These are phyloP conservation scores for Lathronympha strigana DNA, from an alignment of 2,888 invertebrate genomes.

Conservation along the genomic window DNA sequence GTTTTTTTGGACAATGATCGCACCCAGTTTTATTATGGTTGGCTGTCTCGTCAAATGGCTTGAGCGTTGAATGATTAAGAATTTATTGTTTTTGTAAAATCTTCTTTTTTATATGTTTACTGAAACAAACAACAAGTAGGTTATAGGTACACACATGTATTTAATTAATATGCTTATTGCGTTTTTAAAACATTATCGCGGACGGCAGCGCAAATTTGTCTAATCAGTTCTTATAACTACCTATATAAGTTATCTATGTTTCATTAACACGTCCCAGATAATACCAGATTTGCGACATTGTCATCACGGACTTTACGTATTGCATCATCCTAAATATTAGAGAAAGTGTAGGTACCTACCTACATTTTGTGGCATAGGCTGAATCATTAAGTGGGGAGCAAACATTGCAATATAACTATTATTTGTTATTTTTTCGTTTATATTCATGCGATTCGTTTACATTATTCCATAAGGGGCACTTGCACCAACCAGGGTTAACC, in stretches of 20 bases:
- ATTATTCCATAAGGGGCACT: no score
- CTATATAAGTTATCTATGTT: neutral
- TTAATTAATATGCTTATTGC: no score
- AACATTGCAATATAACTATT: neutral
- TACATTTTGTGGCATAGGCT: conserved; percentile 9
- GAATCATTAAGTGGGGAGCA: conserved; percentile 6
- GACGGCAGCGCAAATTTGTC: neutral
- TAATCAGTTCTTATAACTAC: neutral
- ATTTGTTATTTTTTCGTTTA: neutral
- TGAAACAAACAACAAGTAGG: neutral
- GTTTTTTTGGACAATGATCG: conserved; percentile 66
- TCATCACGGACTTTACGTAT: conserved; percentile 26
- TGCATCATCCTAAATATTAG: conserved; percentile 37
- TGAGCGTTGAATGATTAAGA: conserved; percentile 40
- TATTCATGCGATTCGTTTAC: neutral
- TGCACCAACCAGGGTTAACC: no score
- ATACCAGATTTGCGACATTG: conserved; percentile 34
- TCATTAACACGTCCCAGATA: conserved; percentile 28
- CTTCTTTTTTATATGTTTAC: neutral
- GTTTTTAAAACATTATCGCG: neutral
- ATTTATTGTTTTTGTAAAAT: conserved; percentile 27
- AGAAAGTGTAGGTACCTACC: conserved; percentile 33
- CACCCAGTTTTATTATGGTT: conserved; percentile 49
- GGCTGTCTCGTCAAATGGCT: conserved; percentile 38
- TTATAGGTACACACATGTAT: neutral